Conservation (phyloP, 2,113 vertebrate species). For the Paradisaea rubra region DNA sequence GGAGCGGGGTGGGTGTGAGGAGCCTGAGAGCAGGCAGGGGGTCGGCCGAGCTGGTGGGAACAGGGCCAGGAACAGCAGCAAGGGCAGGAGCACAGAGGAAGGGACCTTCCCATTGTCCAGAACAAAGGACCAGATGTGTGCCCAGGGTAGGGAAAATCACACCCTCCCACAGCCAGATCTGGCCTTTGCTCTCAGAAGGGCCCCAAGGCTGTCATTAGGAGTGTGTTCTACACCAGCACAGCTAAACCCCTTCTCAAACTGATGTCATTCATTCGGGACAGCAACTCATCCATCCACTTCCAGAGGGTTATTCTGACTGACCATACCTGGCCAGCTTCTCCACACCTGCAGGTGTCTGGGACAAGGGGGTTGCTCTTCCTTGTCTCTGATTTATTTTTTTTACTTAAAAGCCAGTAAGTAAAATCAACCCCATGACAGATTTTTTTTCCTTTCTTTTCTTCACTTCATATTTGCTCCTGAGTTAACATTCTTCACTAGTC, state of each 20-base stretch:
- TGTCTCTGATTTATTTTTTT: neutral
- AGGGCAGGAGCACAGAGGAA: neutral
- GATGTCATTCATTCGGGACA: neutral
- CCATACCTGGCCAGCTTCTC: neutral
- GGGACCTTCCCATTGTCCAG: neutral
- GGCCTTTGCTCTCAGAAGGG: neutral
- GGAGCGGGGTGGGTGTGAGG: neutral
- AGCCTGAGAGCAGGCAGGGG: neutral
- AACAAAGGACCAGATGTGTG: neutral
- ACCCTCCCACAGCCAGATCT: neutral
- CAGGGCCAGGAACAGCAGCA: neutral
- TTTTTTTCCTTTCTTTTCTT: neutral
- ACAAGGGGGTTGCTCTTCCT: neutral
- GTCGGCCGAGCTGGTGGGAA: neutral
- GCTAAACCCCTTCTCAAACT: neutral
- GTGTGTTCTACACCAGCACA: neutral
- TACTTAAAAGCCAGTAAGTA: neutral
- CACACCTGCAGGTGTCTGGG: neutral
- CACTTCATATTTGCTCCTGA: neutral
- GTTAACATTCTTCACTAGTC: neutral
- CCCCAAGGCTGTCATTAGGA: neutral
- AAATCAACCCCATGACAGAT: neutral
- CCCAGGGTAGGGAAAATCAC: neutral
- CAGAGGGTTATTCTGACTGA: neutral
- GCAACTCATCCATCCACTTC: fast-evolving